Evolutionary conservation across 2,888 invertebrate genomes (phyloP), one percentile per base, ranked within the genome.

Genomic region (Rhamnusium bicolor): DNA sequence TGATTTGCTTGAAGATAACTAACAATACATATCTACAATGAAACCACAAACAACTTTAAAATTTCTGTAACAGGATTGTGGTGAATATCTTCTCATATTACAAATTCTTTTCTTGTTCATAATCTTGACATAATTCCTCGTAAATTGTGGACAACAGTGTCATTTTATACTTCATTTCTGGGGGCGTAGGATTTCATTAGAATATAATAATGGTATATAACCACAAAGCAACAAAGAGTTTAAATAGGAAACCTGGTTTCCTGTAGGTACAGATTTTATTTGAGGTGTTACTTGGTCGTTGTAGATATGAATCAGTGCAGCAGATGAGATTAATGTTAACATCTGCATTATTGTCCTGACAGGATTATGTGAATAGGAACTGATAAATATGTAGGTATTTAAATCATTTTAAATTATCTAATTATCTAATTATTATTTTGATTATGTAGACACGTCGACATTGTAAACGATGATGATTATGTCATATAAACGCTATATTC

Each of bases 221-320:
- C 16, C 27, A 54, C 58, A 58, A 58, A 27, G 58, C 27, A 58
- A 58, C 58, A 58, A 58, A 27, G n/a, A 16, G 5, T 58, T 32
- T 24, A 66, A 66, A 66, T 66, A 29, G 32, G 53, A 66, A 66
- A 66, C 66, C 51, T 47, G 32, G 61, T 61, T 69, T 69, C 69
- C 69, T 69, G 68, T 61, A 61, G 12, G n/a, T n/a, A n/a, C n/a
- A 24, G 16, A 51, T 51, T 63, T 19, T 47, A 47, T 54, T 46
- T 2, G 18, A 46, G 5, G 24, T 18, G 67, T 16, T 67, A 40
- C 16, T 40, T 29, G 14, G 56, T n/a, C n/a, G n/a, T 56, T 47
- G 47, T 51, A 68, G 60, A 68, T 68, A 68, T n/a, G 56, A 47
- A 58, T 68, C 68, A 29, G 58, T 24, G 12, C 29, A 10, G 46